Percentiles rank a stretch among this genome's conserved stretches.
These are phyloP conservation scores for Atta texana DNA, from an alignment of 1,140 invertebrate genomes.

Conservation along the genomic window DNA sequence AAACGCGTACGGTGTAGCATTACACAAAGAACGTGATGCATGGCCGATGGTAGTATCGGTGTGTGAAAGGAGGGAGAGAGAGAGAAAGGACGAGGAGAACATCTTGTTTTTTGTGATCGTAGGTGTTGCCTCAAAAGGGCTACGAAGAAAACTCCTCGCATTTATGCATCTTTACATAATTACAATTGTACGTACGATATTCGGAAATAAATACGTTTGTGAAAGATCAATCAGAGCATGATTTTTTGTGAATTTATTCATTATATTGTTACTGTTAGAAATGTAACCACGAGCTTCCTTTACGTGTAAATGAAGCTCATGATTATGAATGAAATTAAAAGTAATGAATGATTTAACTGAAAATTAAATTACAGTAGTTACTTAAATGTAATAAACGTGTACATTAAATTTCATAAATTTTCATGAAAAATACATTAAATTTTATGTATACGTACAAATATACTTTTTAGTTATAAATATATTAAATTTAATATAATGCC, in stretches of 20 bases:
- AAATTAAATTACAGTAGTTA: no score
- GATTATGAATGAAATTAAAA: no score
- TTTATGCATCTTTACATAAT: background rate
- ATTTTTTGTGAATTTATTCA: conserved; percentile 2
- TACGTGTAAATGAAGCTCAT: no score
- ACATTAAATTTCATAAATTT: no score
- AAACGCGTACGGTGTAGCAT: conserved; percentile 74
- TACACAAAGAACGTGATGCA: conserved; percentile 75
- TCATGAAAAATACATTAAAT: no score
- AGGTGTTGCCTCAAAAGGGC: conserved; percentile 49
- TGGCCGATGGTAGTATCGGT: conserved; percentile 58
- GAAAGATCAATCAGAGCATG: background rate
- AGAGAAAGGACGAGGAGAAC: conserved; percentile 53
- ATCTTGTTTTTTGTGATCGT: conserved; percentile 48
- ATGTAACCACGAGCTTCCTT: no score
- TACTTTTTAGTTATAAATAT: no score
- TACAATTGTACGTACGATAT: conserved; percentile 23
- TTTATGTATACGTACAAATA: no score
- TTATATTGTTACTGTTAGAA: no score
- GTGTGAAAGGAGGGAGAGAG: conserved; percentile 29
- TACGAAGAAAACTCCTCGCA: conserved; percentile 31
- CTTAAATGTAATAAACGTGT: no score
- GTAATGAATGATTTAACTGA: no score
- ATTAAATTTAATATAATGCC: no score
- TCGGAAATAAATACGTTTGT: background rate